Evolutionary conservation across 2,888 invertebrate genomes (phyloP).

Genomic region (Lissonota sp.): DNA sequence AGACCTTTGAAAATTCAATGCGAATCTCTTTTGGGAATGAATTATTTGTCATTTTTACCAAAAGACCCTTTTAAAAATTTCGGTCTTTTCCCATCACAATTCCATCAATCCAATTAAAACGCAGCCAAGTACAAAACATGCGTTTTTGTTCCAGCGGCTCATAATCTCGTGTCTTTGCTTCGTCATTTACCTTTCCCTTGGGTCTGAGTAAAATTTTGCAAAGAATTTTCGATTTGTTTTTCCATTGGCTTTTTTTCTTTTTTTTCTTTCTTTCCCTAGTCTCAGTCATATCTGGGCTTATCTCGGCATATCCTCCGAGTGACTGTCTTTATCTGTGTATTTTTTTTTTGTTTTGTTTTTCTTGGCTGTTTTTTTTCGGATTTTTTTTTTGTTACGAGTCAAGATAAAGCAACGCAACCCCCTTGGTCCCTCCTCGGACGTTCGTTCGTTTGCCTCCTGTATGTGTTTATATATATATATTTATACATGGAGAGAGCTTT

Average conservation of each 20-base stretch:
- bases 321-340: constrained; percentile 40
- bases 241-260: constrained; percentile 5
- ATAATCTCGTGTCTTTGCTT: too few species aligned
- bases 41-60: too few species aligned
- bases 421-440: constrained; percentile 38
- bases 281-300: constrained; percentile 39
- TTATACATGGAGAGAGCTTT: neutral
- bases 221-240: constrained; percentile 26
- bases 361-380: constrained; percentile 27
- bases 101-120: too few species aligned
- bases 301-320: constrained; percentile 53
- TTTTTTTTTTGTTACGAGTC: constrained; percentile 38
- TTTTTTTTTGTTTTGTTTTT: constrained; percentile 50
- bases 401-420: constrained; percentile 58
- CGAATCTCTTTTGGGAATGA: too few species aligned
- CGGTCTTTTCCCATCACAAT: too few species aligned
- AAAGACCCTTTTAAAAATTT: too few species aligned
- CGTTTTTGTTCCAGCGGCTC: too few species aligned
- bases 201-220: constrained; percentile 77
- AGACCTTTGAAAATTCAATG: too few species aligned
- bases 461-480: too few species aligned
- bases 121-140: too few species aligned
- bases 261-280: neutral
- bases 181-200: constrained; percentile 25
- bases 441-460: constrained; percentile 10